Percentiles rank a stretch among this genome's conserved stretches.
Evolutionary conservation across 2,888 invertebrate species (phyloP).

Genomic region (Helobdella robusta): DNA sequence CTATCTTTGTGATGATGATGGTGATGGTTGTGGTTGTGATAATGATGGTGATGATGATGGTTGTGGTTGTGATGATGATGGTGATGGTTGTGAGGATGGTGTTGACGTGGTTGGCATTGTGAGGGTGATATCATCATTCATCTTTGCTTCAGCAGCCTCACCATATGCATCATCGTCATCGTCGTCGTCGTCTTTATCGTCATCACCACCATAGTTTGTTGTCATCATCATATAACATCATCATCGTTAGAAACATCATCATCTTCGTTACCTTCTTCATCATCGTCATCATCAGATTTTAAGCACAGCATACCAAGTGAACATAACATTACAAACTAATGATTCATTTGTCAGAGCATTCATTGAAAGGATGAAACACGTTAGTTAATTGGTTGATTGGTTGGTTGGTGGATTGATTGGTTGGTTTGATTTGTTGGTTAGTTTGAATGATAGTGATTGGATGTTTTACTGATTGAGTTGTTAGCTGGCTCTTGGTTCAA

Average conservation of each 20-base stretch:
- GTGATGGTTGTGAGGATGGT: too few species aligned
- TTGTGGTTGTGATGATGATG: too few species aligned
- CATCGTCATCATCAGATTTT: conserved; percentile 47
- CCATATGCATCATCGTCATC: too few species aligned
- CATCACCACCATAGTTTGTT: not conserved
- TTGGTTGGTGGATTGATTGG: too few species aligned
- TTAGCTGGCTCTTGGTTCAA: too few species aligned
- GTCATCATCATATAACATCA: not conserved
- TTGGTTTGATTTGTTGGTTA: too few species aligned
- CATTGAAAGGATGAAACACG: conserved; percentile 59
- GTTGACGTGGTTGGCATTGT: too few species aligned
- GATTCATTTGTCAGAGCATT: conserved; percentile 60
- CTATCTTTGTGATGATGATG: conserved; percentile 4
- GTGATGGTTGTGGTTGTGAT: conserved; percentile 8
- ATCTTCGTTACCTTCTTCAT: not conserved
- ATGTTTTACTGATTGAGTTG: too few species aligned
- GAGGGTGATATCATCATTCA: too few species aligned
- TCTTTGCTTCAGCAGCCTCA: too few species aligned
- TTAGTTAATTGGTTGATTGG: conserved; percentile 33
- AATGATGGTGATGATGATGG: not conserved
- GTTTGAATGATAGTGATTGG: too few species aligned
- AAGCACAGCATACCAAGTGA: conserved; percentile 65
- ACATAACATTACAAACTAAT: conserved; percentile 58
- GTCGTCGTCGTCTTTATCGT: not conserved
- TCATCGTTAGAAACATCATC: not conserved